Conservation (phyloP, 2,113 vertebrate genomes). For the Lepidothrix coronata region DNA sequence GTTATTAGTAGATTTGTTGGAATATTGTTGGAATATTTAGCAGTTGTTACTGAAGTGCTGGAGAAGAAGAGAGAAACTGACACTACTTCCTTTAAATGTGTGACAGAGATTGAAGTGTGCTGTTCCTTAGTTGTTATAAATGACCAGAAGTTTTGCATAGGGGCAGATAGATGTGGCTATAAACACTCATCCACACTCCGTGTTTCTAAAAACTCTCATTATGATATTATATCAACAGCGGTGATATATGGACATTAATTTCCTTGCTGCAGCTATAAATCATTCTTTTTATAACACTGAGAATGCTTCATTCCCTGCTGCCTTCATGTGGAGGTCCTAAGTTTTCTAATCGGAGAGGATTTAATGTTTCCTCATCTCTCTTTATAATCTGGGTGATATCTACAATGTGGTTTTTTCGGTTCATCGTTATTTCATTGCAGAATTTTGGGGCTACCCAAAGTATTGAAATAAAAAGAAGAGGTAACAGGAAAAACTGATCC, state of each 20-base stretch:
- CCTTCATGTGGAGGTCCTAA: not conserved
- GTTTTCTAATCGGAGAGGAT: not conserved
- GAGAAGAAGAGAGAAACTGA: not conserved
- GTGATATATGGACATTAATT: not conserved
- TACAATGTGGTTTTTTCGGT: not conserved
- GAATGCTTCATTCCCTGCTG: not conserved
- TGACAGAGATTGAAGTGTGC: not conserved
- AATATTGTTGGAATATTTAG: not conserved
- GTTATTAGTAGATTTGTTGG: not conserved
- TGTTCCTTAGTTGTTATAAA: not conserved
- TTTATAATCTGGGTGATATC: not conserved
- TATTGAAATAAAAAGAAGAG: not conserved
- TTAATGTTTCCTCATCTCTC: not conserved
- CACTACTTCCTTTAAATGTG: not conserved
- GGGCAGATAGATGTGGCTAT: not conserved
- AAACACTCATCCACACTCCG: rapidly evolving
- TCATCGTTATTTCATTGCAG: not conserved
- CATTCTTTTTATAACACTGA: not conserved
- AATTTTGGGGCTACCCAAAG: not conserved
- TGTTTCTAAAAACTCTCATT: not conserved
- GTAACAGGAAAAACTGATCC: not conserved
- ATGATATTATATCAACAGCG: not conserved
- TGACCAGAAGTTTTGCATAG: not conserved
- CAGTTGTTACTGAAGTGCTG: not conserved
- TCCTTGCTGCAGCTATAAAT: not conserved